Evolutionary conservation across 1,140 invertebrate species (phyloP).

Genomic region (Thalassaphorura encarpata): DNA sequence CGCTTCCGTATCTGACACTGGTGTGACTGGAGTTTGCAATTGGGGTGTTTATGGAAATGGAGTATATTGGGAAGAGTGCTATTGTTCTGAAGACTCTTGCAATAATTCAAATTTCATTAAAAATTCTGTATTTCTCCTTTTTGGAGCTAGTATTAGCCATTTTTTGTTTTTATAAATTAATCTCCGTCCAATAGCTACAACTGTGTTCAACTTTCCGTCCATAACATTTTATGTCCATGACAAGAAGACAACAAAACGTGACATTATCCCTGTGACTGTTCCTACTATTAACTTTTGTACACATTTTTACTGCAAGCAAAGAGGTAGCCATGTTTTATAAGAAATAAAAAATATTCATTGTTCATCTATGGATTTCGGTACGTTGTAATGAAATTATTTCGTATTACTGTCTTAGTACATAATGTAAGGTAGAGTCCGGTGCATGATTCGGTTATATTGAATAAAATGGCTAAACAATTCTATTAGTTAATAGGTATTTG

Average conservation of each 20-base stretch:
- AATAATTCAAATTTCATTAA: conserved; percentile 43
- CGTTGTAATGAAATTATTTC: too few relatives aligned
- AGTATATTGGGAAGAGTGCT: conserved; percentile 91
- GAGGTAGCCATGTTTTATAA: too few relatives aligned
- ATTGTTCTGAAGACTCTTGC: conserved; percentile 77
- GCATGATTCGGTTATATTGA: too few relatives aligned
- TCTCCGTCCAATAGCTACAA: neutral
- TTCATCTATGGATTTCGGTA: too few relatives aligned
- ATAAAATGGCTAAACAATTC: too few relatives aligned
- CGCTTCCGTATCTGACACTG: conserved; percentile 77
- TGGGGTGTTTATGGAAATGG: conserved; percentile 88
- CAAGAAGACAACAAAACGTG: neutral
- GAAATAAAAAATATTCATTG: too few relatives aligned
- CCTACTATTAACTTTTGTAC: too few relatives aligned
- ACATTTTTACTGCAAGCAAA: too few relatives aligned
- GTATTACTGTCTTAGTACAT: too few relatives aligned
- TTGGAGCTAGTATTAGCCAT: neutral
- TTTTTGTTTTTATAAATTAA: neutral
- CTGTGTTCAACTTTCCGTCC: neutral
- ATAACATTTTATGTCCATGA: neutral
- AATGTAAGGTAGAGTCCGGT: too few relatives aligned
- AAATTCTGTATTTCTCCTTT: neutral
- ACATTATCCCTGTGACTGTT: too few relatives aligned
- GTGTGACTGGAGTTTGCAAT: conserved; percentile 82
- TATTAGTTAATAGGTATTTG: too few relatives aligned